Conservation (phyloP, 2,113 vertebrate genomes). For the Sinocyclocheilus grahami region DNA sequence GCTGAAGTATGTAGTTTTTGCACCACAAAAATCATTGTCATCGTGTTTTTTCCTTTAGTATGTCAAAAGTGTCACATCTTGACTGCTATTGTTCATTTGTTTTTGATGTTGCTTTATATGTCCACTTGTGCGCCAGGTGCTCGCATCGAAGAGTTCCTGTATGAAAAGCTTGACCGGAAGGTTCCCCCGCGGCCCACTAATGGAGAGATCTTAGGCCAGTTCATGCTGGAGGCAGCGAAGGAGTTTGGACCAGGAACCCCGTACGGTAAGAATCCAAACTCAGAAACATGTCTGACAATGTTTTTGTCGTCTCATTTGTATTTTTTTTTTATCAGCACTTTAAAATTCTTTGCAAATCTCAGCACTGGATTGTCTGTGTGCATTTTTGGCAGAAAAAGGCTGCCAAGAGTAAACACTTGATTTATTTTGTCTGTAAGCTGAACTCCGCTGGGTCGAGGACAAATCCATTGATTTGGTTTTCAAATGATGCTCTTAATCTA, state of each 20-base stretch:
- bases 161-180: constrained; percentile 94
- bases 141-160: constrained; percentile 94
- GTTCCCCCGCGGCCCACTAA: constrained; percentile 88
- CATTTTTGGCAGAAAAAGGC: not conserved
- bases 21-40: not conserved
- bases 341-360: not conserved
- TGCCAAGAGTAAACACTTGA: not conserved
- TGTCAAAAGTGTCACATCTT: no score
- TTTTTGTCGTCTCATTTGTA: not conserved
- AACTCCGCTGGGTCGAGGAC: not conserved
- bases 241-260: constrained; percentile 87
- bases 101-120: not conserved
- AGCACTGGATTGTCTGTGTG: not conserved
- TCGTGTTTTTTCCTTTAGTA: no score
- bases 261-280: constrained; percentile 79
- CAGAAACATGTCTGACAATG: not conserved
- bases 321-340: not conserved
- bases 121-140: constrained; percentile 70
- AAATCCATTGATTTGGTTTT: not conserved
- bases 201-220: constrained; percentile 87
- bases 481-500: constrained; percentile 9
- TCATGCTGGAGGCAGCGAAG: constrained; percentile 88
- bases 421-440: not conserved
- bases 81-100: not conserved
- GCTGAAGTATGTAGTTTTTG: not conserved